Evolutionary conservation across 2,797 vertebrate genomes (phyloP).

Genomic region (Hydrolagus colliei): DNA sequence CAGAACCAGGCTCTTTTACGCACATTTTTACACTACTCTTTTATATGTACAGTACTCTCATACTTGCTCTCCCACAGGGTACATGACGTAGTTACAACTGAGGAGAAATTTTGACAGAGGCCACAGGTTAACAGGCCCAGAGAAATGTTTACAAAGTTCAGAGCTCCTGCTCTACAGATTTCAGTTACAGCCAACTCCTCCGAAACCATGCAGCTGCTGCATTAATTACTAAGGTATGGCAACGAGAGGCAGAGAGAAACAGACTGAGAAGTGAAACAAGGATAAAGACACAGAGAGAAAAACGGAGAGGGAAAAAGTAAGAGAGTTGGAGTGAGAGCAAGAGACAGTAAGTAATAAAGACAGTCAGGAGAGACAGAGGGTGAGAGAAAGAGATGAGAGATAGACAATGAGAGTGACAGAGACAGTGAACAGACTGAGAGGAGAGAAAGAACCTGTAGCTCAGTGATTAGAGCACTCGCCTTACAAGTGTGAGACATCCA

Average conservation of each 20-base stretch:
- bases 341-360: no score
- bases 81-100: not conserved
- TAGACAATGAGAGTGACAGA: not conserved
- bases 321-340: not conserved
- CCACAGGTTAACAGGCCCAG: not conserved
- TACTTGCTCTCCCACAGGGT: not conserved
- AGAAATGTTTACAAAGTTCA: not conserved
- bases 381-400: not conserved
- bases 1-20: no score
- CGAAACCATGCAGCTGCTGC: no score
- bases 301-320: not conserved
- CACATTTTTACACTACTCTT: no score
- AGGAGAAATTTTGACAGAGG: not conserved
- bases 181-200: not conserved
- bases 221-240: not conserved
- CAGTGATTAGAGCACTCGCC: no score
- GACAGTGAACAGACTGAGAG: no score
- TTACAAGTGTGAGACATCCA: no score
- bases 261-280: not conserved
- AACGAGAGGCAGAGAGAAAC: not conserved
- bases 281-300: not conserved
- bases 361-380: no score
- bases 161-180: not conserved
- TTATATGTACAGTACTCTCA: not conserved
- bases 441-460: no score